phyloP scores from a whole-genome alignment of 2,113 vertebrate genomes.

The Indicator maculatus region DNA sequence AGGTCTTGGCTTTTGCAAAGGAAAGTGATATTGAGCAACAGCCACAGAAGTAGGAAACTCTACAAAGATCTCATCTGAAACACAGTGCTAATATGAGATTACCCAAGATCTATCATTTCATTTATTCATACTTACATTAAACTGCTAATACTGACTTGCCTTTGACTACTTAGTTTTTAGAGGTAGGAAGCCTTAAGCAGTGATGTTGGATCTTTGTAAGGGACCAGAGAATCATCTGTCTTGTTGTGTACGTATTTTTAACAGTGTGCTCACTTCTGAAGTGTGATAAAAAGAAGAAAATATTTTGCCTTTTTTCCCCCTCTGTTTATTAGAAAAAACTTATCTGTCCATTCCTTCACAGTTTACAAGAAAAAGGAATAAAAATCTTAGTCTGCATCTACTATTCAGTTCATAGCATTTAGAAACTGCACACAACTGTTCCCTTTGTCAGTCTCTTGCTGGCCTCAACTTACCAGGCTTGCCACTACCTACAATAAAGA shows the following conservation, averaged over 20 bases:
- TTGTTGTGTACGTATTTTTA: neutral
- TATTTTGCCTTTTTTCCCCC: fast-evolving
- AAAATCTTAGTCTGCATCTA: neutral
- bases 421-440: neutral
- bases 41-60: neutral
- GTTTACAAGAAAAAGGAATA: neutral
- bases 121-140: neutral
- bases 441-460: neutral
- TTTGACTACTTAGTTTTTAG: neutral
- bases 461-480: neutral
- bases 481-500: neutral
- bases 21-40: neutral
- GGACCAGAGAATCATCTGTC: neutral
- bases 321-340: neutral
- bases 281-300: neutral
- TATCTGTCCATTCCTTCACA: neutral
- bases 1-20: neutral
- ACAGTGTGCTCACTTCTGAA: neutral
- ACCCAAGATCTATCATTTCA: neutral
- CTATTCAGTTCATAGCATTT: neutral
- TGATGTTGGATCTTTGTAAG: neutral
- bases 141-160: neutral
- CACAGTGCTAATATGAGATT: neutral
- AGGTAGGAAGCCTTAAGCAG: neutral
- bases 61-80: neutral